Evolutionary conservation across 2,797 vertebrate genomes (phyloP), one percentile per base, ranked within the genome.

Genomic region (Mus caroli): DNA sequence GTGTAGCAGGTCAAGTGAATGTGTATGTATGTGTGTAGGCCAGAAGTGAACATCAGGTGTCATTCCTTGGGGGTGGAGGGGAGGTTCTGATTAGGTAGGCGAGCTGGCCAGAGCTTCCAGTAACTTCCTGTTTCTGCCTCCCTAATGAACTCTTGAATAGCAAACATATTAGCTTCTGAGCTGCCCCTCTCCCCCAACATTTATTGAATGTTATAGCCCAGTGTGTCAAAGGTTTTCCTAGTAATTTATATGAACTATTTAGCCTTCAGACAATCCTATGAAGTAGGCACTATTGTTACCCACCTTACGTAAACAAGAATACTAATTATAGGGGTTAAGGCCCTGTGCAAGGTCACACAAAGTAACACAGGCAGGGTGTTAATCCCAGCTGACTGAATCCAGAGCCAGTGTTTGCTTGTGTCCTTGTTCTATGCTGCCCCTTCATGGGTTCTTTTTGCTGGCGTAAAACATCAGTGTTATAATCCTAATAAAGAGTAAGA

Each of bases 231-330:
- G 4, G 85, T 34, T 83, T 89, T 90, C 34, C 28, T 56, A 75
- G 88, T 46, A 73, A 28, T 93, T 92, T 87, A 73, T 13, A 26
- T 80, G 13, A 80, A 77, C 58, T 91, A 71, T 26, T 76, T 85
- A 31, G 60, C 92, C n/a, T 86, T 91, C 78, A 94, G 79, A 71
- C 10, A 50, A n/a, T 40, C 26, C 19, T 91, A 1, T 22, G 4
- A 52, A 58, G 34, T 60, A 88, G 37, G 5, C 90, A 43, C 54
- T 28, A 71, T 34, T 75, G 14, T 87, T 90, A 90, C 17, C 19
- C 31, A 37, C 34, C 56, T 90, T 88, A 94, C 62, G 64, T 71
- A 93, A 73, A 43, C 90, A 28, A 76, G 34, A 93, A 85, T 50
- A 91, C 60, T 76, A 73, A 82, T 79, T 37, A 67, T 26, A 88